These are phyloP conservation scores for Brachypodius melanocephalos DNA, from an alignment of 2,113 vertebrate species.

Conservation along the genomic window DNA sequence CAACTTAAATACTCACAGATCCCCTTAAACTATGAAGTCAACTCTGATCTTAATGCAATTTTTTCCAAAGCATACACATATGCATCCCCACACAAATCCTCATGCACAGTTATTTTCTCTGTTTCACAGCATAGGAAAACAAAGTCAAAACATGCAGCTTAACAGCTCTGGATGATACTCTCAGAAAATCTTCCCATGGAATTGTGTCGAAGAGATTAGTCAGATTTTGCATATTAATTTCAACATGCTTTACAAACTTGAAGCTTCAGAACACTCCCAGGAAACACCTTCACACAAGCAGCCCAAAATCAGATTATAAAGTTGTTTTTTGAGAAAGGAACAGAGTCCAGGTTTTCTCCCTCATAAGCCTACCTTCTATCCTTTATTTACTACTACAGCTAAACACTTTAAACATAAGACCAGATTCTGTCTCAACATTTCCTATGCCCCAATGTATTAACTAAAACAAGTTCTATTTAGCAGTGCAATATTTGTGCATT, in stretches of 20 bases:
- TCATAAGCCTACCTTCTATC: not conserved
- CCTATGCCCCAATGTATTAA: not conserved
- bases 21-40: not conserved
- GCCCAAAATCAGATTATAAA: not conserved
- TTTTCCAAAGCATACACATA: not conserved
- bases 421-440: not conserved
- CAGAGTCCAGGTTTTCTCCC: not conserved
- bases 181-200: not conserved
- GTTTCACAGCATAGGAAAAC: not conserved
- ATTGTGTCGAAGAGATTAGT: not conserved
- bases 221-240: not conserved
- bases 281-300: not conserved
- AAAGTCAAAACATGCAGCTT: not conserved
- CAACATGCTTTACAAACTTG: not conserved
- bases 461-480: not conserved
- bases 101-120: not conserved
- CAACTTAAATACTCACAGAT: not conserved
- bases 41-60: not conserved
- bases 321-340: not conserved
- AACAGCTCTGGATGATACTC: not conserved
- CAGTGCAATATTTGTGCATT: not conserved
- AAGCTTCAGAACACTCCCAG: not conserved
- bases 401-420: not conserved
- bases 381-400: not conserved
- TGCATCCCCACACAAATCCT: not conserved